Base-by-base conservation (phyloP, 1,140 invertebrate species). In the Pachypeltis micranthus region DNA sequence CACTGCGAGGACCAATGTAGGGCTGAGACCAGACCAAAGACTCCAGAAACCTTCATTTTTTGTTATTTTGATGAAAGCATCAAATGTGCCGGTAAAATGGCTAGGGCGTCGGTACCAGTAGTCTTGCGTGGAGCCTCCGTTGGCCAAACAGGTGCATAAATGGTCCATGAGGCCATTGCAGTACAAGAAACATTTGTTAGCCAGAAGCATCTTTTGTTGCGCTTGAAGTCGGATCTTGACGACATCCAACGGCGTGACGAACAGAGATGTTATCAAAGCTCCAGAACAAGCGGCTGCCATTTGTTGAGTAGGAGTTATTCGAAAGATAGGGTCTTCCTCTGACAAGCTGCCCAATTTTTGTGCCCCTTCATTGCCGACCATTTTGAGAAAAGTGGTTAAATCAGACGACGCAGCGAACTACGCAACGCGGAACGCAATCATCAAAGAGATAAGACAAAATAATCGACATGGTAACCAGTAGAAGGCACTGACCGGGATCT, bases 151-250 rank as follows among this genome's bases (percentile, higher is more conserved):
- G n/a, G 85, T 84, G 76, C 95, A 98, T n/a, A 98, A 74, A 73
- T 98, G 94, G 76, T 99, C 96, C 94, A 98, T 98, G n/a, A 99
- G 77, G 0, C 96, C 96, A 81, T 98, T 98, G 72, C 93, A 96
- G 74, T 96, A 98, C 10, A 98, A 74, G 75, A 94, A 98, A 78
- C 94, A 98, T 74, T 90, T 89, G 61, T 93, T 90, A 23, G 85
- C 87, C 3, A 88, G 72, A 66, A 87, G 74, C 1, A 84, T 82
- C 69, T 92, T 91, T 69, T 93, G 86, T 74, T 98, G 96, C 1
- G 91, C 85, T 80, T 99, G 96, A 19, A 99, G 77, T 29, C 96
- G 81, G 66, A 97, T 96, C 80, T 99, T 99, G 0, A 99, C 92
- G 24, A 99, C 96, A 83, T 99, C 96, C 65, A 99, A 76, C 0